Base-by-base conservation (phyloP, 2,888 invertebrate species). In the Sinotaia quadrata region DNA sequence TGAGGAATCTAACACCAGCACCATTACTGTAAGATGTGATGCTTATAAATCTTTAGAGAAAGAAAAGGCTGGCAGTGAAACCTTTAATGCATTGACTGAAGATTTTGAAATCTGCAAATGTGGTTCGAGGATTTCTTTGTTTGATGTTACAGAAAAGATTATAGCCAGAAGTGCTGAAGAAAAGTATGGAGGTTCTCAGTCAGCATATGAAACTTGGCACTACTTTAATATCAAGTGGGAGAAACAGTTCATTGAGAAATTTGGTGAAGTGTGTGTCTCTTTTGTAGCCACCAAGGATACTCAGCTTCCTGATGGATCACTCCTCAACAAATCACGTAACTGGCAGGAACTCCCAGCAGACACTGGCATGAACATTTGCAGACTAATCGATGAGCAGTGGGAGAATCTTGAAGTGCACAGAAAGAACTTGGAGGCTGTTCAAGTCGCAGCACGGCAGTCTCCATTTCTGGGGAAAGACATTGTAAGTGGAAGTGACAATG, bases 251-350 rank as follows among this genome's bases (percentile, higher is more conserved):
- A 27, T 78, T 15, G 51, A 63, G 8, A 75, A 79, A n/a, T 80
- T 79, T 75, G 80, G 82, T 15, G 81, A 84, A 63, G 72, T 74
- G 24, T 84, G 84, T 67, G 60, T 85, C 27, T 61, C 78, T 10
- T 84, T 75, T 34, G 69, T 72, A 51, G 33, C 56, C 27, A 84
- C 84, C 24, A 73, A 75, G 31, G 34, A 73, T n/a, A 67, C 76
- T 21, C 44, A 41, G 4, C 58, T 73, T 4, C 33, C 56, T n/a
- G 80, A 82, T 59, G 62, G 63, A 24, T 67, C 70, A 33, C 70
- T 74, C 4, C 37, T 85, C 4, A 85, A 83, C 69, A 82, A 82
- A 67, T 74, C 81, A 36, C 72, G 85, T 51, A 85, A 85, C 71
- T 83, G 81, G 79, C 81, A 84, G 67, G 78, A 81, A 67, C 29